Base-by-base conservation (phyloP, 2,888 invertebrate genomes). In the Drosophila maculinotata region DNA sequence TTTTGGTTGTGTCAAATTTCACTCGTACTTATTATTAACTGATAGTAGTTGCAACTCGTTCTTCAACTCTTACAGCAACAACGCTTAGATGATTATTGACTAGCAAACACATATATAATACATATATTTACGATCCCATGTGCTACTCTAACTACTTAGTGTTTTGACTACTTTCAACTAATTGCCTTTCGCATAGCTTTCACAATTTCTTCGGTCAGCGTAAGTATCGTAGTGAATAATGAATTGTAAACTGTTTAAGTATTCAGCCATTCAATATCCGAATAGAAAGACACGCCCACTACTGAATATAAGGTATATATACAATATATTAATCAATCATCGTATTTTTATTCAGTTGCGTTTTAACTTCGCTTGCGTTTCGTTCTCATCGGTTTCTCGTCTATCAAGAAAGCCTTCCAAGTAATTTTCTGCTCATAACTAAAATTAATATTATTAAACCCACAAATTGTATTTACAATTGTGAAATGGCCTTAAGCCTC, bases 401-500 rank as follows among this genome's bases (percentile, higher is more conserved):
- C n/a, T n/a, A n/a, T n/a, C n/a, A n/a, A n/a, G n/a, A n/a, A n/a
- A n/a, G n/a, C n/a, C n/a, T n/a, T n/a, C n/a, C n/a, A n/a, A n/a
- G n/a, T n/a, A n/a, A n/a, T n/a, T n/a, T n/a, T n/a, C n/a, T n/a
- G n/a, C n/a, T n/a, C n/a, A n/a, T n/a, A n/a, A n/a, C n/a, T n/a
- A n/a, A n/a, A n/a, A n/a, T n/a, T n/a, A n/a, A n/a, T n/a, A n/a
- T n/a, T n/a, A n/a, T n/a, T n/a, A n/a, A n/a, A n/a, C n/a, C n/a
- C n/a, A n/a, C n/a, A n/a, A n/a, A n/a, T n/a, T n/a, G n/a, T n/a
- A n/a, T n/a, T n/a, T n/a, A n/a, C n/a, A 26, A 26, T 10, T 41
- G 7, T 14, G 30, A 65, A 62, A 74, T 81, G 79, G 85, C 58
- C 15, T 52, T 81, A 49, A 81, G 81, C 39, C 71, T 84, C 8